Evolutionary conservation across 2,113 vertebrate genomes (phyloP), one percentile per base, ranked within the genome.

Genomic region (Entosphenus tridentatus): DNA sequence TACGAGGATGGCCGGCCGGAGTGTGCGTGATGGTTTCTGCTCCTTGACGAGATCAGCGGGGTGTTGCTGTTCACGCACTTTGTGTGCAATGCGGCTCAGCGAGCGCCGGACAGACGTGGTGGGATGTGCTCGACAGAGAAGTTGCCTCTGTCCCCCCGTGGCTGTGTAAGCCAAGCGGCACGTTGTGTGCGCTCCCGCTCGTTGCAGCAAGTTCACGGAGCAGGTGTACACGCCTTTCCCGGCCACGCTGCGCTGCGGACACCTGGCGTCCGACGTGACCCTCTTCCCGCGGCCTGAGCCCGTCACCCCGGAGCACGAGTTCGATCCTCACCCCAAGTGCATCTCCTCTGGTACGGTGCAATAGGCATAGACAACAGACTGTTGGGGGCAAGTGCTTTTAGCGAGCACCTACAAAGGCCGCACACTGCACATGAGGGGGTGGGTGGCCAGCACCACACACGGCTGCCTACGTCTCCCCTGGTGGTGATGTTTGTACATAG

Each of bases 271-370:
- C 57, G 91, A 98, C 8, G 92, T 98, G 70, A 92, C 96, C 78
- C 89, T 95, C 57, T 98, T 96, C 77, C 93, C 93, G 72, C 86
- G 92, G 67, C 93, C 93, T 59, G 93, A 97, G 70, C 87, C 88
- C 14, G 81, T 98, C 13, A 71, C 89, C 56, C 77, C 89, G 72
- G 93, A 98, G 73, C 89, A 97, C 69, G 92, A 98, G 74, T 85
- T 96, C 59, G 92, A 98, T 67, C 92, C 92, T 11, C 71, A 87
- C 70, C 87, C 90, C 56, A 85, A 82, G 77, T 74, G 77, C 70
- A 91, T 98, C 77, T 88, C 81, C 69, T 82, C 88, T 83, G 91
- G 93, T 97, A 84, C 77, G 2, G 68, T 57, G 55, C 21, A 10
- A 16, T 17, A 16, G 14, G 16, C 16, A 62, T 62, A 17, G 16